A percentile compares a stretch with the other conserved stretches of the same genome.
Conservation (phyloP, 2,113 vertebrate genomes). For the Tiliqua scincoides region DNA sequence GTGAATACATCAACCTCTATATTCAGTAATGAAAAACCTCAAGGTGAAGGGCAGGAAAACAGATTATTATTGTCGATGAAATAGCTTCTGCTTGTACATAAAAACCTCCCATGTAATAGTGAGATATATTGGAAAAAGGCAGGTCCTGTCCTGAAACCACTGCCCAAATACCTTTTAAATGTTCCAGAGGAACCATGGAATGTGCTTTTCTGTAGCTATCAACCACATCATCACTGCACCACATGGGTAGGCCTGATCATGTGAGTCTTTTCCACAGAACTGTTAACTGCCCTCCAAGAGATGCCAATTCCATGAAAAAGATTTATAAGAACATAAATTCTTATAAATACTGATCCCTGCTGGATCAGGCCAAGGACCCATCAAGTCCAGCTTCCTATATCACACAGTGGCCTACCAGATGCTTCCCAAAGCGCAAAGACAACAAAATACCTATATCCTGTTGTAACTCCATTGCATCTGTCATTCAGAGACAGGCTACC, state of each 20-base stretch:
- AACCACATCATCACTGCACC: too few relatives aligned
- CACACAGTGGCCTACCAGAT: too few relatives aligned
- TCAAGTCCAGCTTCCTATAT: too few relatives aligned
- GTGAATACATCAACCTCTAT: not conserved
- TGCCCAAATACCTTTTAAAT: not conserved
- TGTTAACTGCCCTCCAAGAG: not conserved
- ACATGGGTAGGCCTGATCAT: not conserved
- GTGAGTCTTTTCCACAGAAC: not conserved
- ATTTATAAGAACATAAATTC: too few relatives aligned
- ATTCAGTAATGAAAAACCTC: not conserved
- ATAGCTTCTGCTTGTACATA: not conserved
- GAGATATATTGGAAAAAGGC: not conserved
- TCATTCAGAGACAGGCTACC: too few relatives aligned
- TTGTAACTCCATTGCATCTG: too few relatives aligned
- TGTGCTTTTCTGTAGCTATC: not conserved
- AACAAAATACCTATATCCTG: too few relatives aligned
- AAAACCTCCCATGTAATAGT: not conserved
- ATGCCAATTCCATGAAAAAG: not conserved
- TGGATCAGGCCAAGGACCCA: too few relatives aligned
- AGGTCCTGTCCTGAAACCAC: not conserved
- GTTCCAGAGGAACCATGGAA: not conserved
- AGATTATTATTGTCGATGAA: not conserved
- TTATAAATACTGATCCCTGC: too few relatives aligned
- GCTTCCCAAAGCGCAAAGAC: too few relatives aligned
- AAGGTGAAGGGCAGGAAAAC: not conserved